Percentiles rank a stretch among this genome's conserved stretches.
These are phyloP conservation scores for Berghia stephanieae DNA, from an alignment of 1,140 invertebrate species.

Conservation along the genomic window DNA sequence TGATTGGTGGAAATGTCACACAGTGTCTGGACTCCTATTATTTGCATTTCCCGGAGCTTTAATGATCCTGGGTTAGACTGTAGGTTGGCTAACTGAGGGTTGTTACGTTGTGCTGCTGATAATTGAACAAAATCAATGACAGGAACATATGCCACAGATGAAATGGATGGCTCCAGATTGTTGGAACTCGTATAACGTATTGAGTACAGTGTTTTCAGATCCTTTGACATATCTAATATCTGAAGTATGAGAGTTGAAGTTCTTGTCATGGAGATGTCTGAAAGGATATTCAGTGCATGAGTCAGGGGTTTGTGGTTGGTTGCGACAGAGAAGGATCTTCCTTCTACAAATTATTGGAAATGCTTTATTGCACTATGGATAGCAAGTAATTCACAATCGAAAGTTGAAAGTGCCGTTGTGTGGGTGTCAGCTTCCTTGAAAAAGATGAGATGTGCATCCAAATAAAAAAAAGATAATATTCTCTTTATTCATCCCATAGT, in stretches of 20 bases:
- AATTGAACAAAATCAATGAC: conserved; percentile 7
- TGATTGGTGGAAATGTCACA: not conserved
- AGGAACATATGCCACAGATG: not conserved
- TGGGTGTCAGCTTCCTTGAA: no score
- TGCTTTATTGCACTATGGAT: no score
- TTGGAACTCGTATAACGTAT: no score
- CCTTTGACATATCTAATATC: conserved; percentile 9
- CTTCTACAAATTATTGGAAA: no score
- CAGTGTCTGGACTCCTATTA: not conserved
- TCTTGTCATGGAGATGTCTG: conserved; percentile 3
- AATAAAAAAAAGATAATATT: no score
- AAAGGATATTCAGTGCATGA: not conserved
- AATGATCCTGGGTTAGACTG: no score
- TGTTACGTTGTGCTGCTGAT: not conserved
- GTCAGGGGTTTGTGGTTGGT: conserved; percentile 8
- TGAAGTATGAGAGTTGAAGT: not conserved
- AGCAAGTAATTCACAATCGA: no score
- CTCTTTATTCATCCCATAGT: no score
- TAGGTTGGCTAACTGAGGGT: no score
- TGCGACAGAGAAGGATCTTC: not conserved
- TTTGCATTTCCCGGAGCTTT: not conserved
- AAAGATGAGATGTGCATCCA: no score
- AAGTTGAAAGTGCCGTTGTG: no score
- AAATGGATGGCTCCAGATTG: no score
- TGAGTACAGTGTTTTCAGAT: not conserved